Evolutionary conservation across 2,888 invertebrate species (phyloP).

Genomic region (Sipha maydis): DNA sequence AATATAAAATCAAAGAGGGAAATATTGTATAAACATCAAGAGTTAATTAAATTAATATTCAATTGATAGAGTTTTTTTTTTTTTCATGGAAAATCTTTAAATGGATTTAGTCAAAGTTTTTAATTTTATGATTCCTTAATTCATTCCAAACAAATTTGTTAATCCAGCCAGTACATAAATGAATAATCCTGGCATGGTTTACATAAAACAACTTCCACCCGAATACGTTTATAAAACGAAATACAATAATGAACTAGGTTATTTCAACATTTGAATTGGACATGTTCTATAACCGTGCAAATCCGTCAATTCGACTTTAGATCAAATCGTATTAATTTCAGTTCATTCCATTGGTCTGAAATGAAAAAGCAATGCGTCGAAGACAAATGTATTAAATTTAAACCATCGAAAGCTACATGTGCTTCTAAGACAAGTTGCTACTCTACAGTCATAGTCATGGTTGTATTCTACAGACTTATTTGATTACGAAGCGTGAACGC

Average conservation of each 20-base stretch:
- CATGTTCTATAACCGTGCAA: neutral
- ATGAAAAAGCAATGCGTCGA: neutral
- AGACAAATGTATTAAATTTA: neutral
- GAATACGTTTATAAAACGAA: constrained; percentile 10
- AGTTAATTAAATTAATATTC: constrained; percentile 2
- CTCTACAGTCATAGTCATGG: neutral
- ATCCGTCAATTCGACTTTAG: neutral
- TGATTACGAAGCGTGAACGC: neutral
- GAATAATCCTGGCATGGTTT: neutral
- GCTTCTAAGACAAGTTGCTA: neutral
- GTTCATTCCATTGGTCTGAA: neutral
- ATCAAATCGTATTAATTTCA: neutral
- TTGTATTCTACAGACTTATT: neutral
- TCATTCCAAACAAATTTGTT: constrained; percentile 6
- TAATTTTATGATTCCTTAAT: constrained; percentile 14
- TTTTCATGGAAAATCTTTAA: neutral
- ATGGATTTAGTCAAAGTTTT: constrained; percentile 26
- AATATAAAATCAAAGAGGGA: neutral
- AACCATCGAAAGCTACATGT: neutral
- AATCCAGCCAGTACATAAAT: neutral
- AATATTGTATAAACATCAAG: neutral
- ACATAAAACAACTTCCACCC: constrained; percentile 4
- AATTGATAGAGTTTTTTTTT: neutral
- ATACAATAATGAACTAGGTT: constrained; percentile 3
- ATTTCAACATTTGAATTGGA: neutral